Base-by-base conservation (phyloP, 1,140 invertebrate species). In the Conopomorpha cramerella region DNA sequence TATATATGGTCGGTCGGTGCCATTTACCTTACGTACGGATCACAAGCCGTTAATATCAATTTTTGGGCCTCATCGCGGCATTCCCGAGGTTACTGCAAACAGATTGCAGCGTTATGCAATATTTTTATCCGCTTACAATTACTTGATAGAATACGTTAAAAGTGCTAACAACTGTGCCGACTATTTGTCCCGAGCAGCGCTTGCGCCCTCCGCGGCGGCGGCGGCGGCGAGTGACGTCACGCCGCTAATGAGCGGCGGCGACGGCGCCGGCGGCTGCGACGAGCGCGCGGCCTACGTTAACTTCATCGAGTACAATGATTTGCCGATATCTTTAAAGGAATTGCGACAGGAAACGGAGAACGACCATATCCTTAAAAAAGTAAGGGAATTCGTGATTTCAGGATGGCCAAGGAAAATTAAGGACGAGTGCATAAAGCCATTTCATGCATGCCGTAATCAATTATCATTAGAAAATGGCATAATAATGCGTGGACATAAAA, bases 1-100 rank as follows among this genome's bases (percentile, higher is more conserved):
- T n/a, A n/a, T 70, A 12, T 56, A 44, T 45, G 55, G 46, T 2
- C 19, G 40, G 12, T 8, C 35, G n/a, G 18, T 4, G 8, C 35
- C 35, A 11, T 37, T 37, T 16, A 14, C 30, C 2, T 14, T 37
- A 4, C 3, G 17, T n/a, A 37, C 35, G 2, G 35, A 37, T 30
- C 35, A 19, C 16, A 29, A 30, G 10, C 35, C 35, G 11, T 30
- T 37, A 14, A 6, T 37, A 8, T 17, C 35, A 3, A 37, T 37
- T 18, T 37, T 37, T 13, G 35, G 35, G 2, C 27, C 35, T 2
- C 11, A 37, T 30, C 16, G 18, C 4, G 35, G 35, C 10, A 19
- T 37, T 6, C 28, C 37, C 4, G 30, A 32, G 13, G 16, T 32
- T 3, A 14, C 16, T 6, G 37, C 37, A 2, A 33, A 39, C 12